phyloP scores from a whole-genome alignment of 2,113 vertebrate species.

The Peromyscus maniculatus region DNA sequence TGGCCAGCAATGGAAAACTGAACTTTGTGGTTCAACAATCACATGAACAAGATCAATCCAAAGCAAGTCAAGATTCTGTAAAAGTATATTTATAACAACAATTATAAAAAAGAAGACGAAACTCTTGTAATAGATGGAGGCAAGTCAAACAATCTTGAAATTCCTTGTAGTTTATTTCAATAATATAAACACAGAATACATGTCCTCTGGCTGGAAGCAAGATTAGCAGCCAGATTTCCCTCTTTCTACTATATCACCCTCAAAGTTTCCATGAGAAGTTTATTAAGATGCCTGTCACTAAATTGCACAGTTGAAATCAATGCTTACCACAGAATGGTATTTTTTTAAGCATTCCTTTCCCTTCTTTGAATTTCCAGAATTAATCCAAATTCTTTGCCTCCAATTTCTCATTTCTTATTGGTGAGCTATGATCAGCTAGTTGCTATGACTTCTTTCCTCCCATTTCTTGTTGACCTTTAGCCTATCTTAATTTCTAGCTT shows the following conservation, averaged over 20 bases:
- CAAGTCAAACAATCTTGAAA: background rate
- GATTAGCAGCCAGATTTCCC: background rate
- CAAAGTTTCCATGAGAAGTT: background rate
- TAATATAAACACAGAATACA: background rate
- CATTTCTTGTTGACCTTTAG: conserved; percentile 9
- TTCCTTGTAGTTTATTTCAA: background rate
- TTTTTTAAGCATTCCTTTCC: background rate
- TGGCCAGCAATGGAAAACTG: background rate
- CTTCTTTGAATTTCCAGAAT: conserved; percentile 28
- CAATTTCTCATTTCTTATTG: background rate
- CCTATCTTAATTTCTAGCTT: background rate
- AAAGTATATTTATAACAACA: conserved; percentile 3
- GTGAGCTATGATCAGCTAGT: background rate
- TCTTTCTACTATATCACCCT: background rate
- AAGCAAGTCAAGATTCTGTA: background rate
- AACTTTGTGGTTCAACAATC: background rate
- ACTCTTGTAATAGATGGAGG: background rate
- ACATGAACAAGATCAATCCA: background rate
- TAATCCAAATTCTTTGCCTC: background rate
- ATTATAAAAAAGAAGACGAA: background rate
- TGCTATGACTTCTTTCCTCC: background rate
- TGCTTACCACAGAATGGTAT: background rate
- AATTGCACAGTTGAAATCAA: background rate
- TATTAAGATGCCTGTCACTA: background rate
- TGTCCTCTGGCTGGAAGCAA: background rate